These are phyloP conservation scores for Luperina nickerlii DNA, from an alignment of 2,888 invertebrate species.

Conservation along the genomic window DNA sequence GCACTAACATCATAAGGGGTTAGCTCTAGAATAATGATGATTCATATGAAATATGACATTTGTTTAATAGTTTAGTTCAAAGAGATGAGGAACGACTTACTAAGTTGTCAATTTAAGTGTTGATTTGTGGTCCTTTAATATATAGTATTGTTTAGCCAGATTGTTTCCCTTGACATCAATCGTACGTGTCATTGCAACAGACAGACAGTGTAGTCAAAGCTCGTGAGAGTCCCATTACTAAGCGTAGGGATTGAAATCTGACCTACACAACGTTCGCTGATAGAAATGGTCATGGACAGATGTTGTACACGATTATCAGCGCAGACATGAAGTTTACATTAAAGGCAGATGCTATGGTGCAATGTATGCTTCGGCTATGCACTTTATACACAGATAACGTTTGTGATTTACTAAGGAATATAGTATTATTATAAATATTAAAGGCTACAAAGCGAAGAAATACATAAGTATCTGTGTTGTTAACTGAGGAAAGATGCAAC, in stretches of 20 bases:
- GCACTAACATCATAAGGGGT: constrained; percentile 38
- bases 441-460: neutral
- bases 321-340: constrained; percentile 42
- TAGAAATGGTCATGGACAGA: constrained; percentile 48
- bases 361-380: constrained; percentile 13
- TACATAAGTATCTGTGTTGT: neutral
- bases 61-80: constrained; percentile 47
- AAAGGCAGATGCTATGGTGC: constrained; percentile 28
- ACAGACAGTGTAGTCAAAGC: constrained; percentile 40
- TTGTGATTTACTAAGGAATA: neutral
- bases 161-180: constrained; percentile 16
- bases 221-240: constrained; percentile 47
- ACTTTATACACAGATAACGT: neutral
- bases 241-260: constrained; percentile 55
- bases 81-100: constrained; percentile 32
- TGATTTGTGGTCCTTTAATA: constrained; percentile 16
- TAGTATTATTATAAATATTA: neutral
- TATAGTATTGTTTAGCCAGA: neutral
- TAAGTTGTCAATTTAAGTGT: constrained; percentile 34
- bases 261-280: constrained; percentile 41
- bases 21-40: constrained; percentile 40
- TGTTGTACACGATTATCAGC: constrained; percentile 38
- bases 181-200: constrained; percentile 26
- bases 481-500: neutral
- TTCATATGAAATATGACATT: constrained; percentile 46